These are phyloP conservation scores for Nasonovia ribisnigri DNA, from an alignment of 2,888 invertebrate genomes.

Conservation along the genomic window DNA sequence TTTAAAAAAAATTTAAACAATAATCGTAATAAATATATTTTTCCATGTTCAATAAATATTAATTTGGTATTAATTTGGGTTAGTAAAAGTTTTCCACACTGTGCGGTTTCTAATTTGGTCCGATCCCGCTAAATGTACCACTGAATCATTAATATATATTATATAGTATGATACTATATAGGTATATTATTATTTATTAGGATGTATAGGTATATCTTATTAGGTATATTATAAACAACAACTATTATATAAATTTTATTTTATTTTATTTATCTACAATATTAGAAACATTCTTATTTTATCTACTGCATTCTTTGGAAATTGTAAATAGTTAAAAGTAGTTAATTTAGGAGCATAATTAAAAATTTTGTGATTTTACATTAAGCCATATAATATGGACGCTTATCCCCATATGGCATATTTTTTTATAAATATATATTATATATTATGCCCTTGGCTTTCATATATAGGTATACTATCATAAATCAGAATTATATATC, in stretches of 20 bases:
- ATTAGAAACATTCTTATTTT: not conserved
- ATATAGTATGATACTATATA: not conserved
- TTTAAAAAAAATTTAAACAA: not conserved
- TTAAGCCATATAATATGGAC: not conserved
- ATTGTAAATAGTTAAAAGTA: not conserved
- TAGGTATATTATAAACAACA: not conserved
- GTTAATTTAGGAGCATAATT: not conserved
- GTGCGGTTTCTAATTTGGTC: not conserved
- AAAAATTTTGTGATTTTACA: not conserved
- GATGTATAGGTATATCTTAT: not conserved
- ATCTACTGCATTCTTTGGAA: not conserved
- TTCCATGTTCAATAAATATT: not conserved
- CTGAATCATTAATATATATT: no score
- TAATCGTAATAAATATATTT: not conserved
- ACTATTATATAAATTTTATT: no score
- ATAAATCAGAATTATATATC: not conserved
- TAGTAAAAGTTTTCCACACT: not conserved
- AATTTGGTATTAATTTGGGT: not conserved
- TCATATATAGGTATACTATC: not conserved
- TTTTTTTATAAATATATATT: no score
- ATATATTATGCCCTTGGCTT: not conserved
- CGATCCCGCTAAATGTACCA: not conserved
- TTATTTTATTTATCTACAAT: not conserved
- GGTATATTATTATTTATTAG: not conserved
- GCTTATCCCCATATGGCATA: no score